phyloP scores from a whole-genome alignment of 2,797 vertebrate species.

The Chaenodraco wilsoni region DNA sequence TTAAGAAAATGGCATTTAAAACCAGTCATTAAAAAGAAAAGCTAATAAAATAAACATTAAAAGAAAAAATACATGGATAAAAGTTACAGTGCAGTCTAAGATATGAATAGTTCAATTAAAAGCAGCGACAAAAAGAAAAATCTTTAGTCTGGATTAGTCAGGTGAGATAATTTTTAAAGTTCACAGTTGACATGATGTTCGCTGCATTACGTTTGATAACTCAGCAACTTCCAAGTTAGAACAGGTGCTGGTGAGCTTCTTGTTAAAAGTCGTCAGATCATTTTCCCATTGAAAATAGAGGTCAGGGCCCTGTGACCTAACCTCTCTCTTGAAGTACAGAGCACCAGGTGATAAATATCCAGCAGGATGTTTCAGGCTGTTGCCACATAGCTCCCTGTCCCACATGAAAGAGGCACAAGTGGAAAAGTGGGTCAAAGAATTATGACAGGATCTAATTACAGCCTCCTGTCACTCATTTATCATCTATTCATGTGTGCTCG shows the following conservation, averaged over 20 bases:
- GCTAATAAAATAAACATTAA: too few relatives aligned
- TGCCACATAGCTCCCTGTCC: conserved; percentile 52
- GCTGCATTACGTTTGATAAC: conserved; percentile 28
- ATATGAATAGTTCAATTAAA: too few relatives aligned
- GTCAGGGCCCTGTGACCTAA: conserved; percentile 55
- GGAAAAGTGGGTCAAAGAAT: conserved; percentile 55
- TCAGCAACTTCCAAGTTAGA: conserved; percentile 10
- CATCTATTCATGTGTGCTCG: not conserved
- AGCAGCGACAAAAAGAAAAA: too few relatives aligned
- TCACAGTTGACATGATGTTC: conserved; percentile 8
- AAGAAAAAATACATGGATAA: too few relatives aligned
- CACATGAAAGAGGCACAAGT: conserved; percentile 54
- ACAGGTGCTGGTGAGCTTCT: conserved; percentile 32
- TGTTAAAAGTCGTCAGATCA: conserved; percentile 36
- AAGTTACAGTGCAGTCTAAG: too few relatives aligned
- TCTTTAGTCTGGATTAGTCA: not conserved
- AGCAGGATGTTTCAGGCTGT: conserved; percentile 51
- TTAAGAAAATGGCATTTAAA: too few relatives aligned
- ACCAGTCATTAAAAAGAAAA: too few relatives aligned
- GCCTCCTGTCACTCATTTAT: conserved; percentile 29
- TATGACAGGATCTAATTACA: conserved; percentile 56
- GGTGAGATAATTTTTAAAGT: conserved; percentile 7
- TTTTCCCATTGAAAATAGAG: conserved; percentile 47
- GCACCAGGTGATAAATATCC: conserved; percentile 57
- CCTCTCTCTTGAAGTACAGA: conserved; percentile 49